Evolutionary conservation across 2,888 invertebrate species (phyloP), one percentile per base, ranked within the genome.

Genomic region (Mesodorylaimus sp.): DNA sequence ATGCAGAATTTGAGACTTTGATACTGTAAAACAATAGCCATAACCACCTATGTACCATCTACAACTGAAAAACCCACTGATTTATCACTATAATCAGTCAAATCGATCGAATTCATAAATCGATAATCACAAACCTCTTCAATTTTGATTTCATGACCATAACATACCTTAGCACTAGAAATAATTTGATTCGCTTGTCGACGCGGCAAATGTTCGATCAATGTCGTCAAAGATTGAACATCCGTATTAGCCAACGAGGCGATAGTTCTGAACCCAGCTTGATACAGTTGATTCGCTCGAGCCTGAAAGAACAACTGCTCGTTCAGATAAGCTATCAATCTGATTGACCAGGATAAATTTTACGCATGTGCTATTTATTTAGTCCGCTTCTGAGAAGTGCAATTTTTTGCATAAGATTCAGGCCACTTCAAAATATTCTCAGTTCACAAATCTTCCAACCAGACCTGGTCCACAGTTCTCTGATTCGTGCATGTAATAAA

Each of bases 271-370:
- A 76, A 89, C 0, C 91, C 91, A 1, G 84, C 84, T 37, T 78
- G 76, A 64, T 76, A 79, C 44, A 93, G 71, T 67, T 87, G 85
- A 55, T 78, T 75, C 0, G 91, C 91, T 53, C 91, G 76, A 53
- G 80, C 82, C 79, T 81, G 65, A 5, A 53, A 56, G 38, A 48
- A 32, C 47, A 57, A 60, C 54, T 44, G 47, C 48, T 5, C 7
- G 10, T 21, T 39, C 7, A 7, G 23, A 13, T 21, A 7, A 10
- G 10, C 41, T 21, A 39, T 5, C 16, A 13, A 39, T 39, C 41
- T 21, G 23, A n/a, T n/a, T n/a, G n/a, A n/a, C n/a, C n/a, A n/a
- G n/a, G n/a, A n/a, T n/a, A n/a, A 32, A 13, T 13, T 32, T 13
- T 16, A 32, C 32, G 16, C 13, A n/a, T 36, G 36, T 36, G n/a